These are phyloP conservation scores for Notolepis coatsorum DNA, from an alignment of 2,797 vertebrate genomes.

Conservation along the genomic window DNA sequence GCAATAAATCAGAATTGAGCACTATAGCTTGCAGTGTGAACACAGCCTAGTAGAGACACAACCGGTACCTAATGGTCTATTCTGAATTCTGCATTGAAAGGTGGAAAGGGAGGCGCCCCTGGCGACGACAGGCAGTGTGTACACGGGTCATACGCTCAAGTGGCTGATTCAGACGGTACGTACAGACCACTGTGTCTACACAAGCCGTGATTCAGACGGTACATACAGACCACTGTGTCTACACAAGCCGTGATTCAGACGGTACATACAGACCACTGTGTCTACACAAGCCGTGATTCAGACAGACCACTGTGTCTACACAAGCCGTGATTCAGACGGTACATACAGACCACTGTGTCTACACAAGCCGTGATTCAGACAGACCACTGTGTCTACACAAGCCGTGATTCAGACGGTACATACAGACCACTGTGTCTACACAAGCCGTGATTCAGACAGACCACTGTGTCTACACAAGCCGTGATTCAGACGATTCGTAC, in stretches of 20 bases:
- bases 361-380: not conserved
- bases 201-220: not conserved
- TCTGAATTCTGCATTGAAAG: too few species aligned
- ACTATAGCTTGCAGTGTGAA: too few species aligned
- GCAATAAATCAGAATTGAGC: conserved; percentile 8
- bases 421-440: not conserved
- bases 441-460: conserved; percentile 6
- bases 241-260: not conserved
- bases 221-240: not conserved
- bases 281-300: not conserved
- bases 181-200: conserved; percentile 35
- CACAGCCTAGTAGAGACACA: too few species aligned
- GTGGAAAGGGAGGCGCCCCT: too few species aligned
- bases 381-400: not conserved
- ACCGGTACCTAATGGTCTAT: too few species aligned
- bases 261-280: not conserved
- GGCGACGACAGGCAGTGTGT: conserved; percentile 25
- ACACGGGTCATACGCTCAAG: conserved; percentile 34
- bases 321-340: too few species aligned
- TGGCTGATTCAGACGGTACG: conserved; percentile 55
- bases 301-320: not conserved
- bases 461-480: not conserved
- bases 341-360: not conserved
- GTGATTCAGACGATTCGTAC: not conserved
- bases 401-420: not conserved